Percentiles rank a stretch among this genome's conserved stretches.
phyloP scores from a whole-genome alignment of 2,888 invertebrate genomes.

The Zootermopsis nevadensis region DNA sequence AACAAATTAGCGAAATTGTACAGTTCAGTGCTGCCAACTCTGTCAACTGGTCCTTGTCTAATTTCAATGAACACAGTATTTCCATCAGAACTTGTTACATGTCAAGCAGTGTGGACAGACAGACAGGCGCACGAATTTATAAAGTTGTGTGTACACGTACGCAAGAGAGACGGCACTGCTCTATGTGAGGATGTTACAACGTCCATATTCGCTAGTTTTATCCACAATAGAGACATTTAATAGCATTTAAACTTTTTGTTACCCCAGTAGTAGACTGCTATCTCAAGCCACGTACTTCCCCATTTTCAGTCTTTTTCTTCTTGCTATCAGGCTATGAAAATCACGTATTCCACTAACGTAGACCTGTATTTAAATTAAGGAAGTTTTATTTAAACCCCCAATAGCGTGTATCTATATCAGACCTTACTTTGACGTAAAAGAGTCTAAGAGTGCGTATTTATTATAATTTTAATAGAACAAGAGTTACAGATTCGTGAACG shows the following conservation, averaged over 20 bases:
- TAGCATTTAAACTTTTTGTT: conserved; percentile 27
- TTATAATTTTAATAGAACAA: background rate
- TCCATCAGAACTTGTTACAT: conserved; percentile 34
- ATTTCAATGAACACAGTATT: conserved; percentile 44
- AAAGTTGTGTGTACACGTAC: conserved; percentile 38
- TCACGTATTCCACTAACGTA: conserved; percentile 32
- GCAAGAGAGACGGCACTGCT: background rate
- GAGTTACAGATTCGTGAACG: too few species aligned
- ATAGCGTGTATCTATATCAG: conserved; percentile 15
- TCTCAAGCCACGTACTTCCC: background rate
- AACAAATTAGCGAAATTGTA: conserved; percentile 41
- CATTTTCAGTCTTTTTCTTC: conserved; percentile 23
- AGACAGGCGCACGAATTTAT: conserved; percentile 24
- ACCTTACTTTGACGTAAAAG: background rate
- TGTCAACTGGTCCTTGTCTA: conserved; percentile 42
- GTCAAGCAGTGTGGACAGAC: conserved; percentile 6
- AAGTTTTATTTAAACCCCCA: background rate
- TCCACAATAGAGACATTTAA: conserved; percentile 30
- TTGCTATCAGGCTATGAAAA: conserved; percentile 13
- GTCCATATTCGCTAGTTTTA: conserved; percentile 18
- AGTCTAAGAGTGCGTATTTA: background rate
- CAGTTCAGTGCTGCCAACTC: conserved; percentile 36
- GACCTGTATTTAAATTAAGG: conserved; percentile 30
- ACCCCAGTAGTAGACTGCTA: background rate
- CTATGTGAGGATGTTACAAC: background rate